phyloP scores from a whole-genome alignment of 2,888 invertebrate species.

The Coecobrya sp. region DNA sequence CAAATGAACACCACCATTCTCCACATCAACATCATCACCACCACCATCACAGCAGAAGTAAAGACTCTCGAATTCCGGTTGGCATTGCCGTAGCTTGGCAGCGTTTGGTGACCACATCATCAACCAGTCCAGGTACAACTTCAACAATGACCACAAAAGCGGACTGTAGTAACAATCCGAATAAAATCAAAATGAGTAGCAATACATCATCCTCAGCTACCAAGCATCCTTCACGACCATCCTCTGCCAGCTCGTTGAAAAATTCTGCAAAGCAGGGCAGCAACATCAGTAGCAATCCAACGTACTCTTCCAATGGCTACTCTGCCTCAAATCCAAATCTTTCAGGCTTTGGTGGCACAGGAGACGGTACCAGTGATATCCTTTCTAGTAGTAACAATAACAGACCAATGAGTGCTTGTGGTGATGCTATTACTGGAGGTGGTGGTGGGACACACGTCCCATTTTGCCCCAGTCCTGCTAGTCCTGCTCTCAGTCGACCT shows the following conservation, averaged over 20 bases:
- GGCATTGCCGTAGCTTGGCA: conserved; percentile 86
- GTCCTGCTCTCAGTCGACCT: conserved; percentile 78
- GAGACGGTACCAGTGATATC: conserved; percentile 55
- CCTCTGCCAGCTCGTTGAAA: conserved; percentile 77
- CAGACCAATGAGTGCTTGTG: conserved; percentile 73
- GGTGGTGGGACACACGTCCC: conserved; percentile 33
- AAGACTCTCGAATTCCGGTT: conserved; percentile 84
- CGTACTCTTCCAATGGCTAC: conserved; percentile 7
- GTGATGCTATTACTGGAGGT: conserved; percentile 35
- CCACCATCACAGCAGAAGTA: conserved; percentile 65
- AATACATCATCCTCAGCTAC: conserved; percentile 39
- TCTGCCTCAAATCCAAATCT: conserved; percentile 40
- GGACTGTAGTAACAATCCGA: not conserved
- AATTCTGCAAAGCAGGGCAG: not conserved
- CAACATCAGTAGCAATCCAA: not conserved
- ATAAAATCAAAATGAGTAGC: conserved; percentile 48
- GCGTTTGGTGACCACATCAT: conserved; percentile 82
- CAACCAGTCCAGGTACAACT: conserved; percentile 55
- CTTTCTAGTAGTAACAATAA: conserved; percentile 40
- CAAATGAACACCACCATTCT: conserved; percentile 14
- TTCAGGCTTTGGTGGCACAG: not conserved
- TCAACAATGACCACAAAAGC: conserved; percentile 74
- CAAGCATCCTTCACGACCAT: conserved; percentile 77
- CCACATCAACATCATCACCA: conserved; percentile 41
- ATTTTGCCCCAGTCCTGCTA: conserved; percentile 51